Conservation (phyloP, 2,113 vertebrate genomes). For the Eidolon helvum region DNA sequence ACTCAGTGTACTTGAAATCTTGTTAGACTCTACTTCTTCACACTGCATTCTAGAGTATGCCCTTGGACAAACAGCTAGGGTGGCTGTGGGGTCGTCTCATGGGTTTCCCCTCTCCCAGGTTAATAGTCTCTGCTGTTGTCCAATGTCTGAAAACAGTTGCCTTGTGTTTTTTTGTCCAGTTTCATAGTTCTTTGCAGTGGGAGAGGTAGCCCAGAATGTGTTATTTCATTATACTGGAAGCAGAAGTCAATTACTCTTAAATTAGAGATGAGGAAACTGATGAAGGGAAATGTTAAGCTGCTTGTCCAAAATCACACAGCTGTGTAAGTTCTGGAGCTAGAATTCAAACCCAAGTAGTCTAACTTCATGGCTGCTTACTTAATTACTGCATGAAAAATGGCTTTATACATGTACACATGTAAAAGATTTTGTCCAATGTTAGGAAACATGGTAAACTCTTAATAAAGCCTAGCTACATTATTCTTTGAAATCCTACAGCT, state of each 20-base stretch:
- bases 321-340: background rate
- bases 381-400: background rate
- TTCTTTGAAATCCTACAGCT: background rate
- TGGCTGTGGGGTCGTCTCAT: fast-evolving
- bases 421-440: background rate
- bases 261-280: background rate
- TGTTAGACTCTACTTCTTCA: background rate
- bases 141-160: background rate
- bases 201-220: background rate
- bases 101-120: background rate
- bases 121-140: background rate
- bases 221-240: background rate
- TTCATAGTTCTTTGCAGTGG: background rate
- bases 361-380: background rate
- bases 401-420: background rate
- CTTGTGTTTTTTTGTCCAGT: background rate
- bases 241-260: background rate
- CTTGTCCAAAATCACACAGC: background rate
- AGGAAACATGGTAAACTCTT: background rate
- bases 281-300: background rate
- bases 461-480: background rate
- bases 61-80: background rate
- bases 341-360: background rate
- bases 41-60: background rate
- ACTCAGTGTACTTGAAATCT: background rate